Percentiles rank a stretch among this genome's conserved stretches.
phyloP scores from a whole-genome alignment of 2,113 vertebrate genomes.

The Apeltes quadracus region DNA sequence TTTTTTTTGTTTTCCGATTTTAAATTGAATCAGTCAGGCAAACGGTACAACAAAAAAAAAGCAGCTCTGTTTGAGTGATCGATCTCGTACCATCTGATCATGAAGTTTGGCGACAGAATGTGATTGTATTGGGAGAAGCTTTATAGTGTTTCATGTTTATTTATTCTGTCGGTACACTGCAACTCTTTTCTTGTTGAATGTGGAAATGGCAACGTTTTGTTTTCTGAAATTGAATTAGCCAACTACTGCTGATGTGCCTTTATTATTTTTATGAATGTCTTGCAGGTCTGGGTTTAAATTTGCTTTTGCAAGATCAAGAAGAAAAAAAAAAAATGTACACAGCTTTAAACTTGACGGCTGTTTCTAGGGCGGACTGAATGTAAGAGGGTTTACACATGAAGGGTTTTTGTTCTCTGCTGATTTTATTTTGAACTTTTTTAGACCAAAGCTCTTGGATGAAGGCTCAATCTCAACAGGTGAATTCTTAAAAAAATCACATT shows the following conservation, averaged over 20 bases:
- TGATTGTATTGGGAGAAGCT: conserved; percentile 42
- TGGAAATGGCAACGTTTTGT: conserved; percentile 24
- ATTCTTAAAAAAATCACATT: conserved; percentile 32
- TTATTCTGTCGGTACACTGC: conserved; percentile 56
- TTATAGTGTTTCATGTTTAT: conserved; percentile 54
- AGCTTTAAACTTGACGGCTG: conserved; percentile 24
- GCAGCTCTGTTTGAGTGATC: conserved; percentile 7
- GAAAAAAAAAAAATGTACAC: conserved; percentile 34
- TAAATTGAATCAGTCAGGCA: not conserved
- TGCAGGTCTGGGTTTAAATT: conserved; percentile 31
- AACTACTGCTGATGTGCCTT: conserved; percentile 73
- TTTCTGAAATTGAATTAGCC: conserved; percentile 43
- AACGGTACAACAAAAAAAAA: not conserved
- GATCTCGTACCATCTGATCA: not conserved
- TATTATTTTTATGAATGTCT: conserved; percentile 25
- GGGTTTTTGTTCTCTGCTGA: conserved; percentile 28
- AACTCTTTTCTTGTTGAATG: conserved; percentile 35
- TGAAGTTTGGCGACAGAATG: conserved; percentile 26
- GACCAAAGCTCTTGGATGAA: conserved; percentile 59
- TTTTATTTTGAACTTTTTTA: conserved; percentile 31
- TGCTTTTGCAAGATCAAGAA: conserved; percentile 29
- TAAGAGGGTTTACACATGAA: conserved; percentile 42
- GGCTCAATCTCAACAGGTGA: conserved; percentile 12
- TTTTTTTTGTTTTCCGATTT: not conserved
- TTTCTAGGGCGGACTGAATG: conserved; percentile 55